A percentile compares a stretch with the other conserved stretches of the same genome.
These are phyloP conservation scores for Morpho deidamia DNA, from an alignment of 2,888 invertebrate species.

Conservation along the genomic window DNA sequence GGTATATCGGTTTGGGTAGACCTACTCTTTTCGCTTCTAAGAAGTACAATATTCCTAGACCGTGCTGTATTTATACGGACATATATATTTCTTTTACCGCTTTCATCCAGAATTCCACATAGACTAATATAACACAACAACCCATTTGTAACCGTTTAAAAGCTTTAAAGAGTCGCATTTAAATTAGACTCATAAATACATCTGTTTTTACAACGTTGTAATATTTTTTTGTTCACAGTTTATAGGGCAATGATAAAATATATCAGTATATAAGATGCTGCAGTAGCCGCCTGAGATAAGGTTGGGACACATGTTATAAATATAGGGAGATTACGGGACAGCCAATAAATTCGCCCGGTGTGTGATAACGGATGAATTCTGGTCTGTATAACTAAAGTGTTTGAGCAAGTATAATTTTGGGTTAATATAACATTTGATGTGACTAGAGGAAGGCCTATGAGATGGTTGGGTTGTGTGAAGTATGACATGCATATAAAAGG, in stretches of 20 bases:
- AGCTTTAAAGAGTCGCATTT: slow-evolving; percentile 3
- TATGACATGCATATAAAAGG: too few relatives aligned
- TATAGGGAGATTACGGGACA: slow-evolving; percentile 44
- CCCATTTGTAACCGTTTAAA: slow-evolving; percentile 5
- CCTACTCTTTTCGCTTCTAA: too few relatives aligned
- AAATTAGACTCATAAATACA: slow-evolving; percentile 9
- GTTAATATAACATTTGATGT: neutral
- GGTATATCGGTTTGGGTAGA: too few relatives aligned
- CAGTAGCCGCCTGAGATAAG: slow-evolving; percentile 49
- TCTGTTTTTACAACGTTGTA: slow-evolving; percentile 23
- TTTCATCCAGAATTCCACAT: too few relatives aligned
- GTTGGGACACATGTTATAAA: slow-evolving; percentile 46
- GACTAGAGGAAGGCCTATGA: too few relatives aligned
- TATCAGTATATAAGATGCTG: slow-evolving; percentile 36
- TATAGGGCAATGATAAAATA: slow-evolving; percentile 32
- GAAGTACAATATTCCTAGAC: too few relatives aligned
- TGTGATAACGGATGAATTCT: slow-evolving; percentile 20
- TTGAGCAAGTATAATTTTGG: neutral
- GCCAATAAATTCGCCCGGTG: slow-evolving; percentile 40
- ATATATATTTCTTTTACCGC: neutral
- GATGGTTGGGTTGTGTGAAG: too few relatives aligned
- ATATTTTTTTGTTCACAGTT: slow-evolving; percentile 24
- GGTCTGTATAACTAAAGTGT: slow-evolving; percentile 22
- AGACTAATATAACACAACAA: neutral
- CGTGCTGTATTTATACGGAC: too few relatives aligned